Base-by-base conservation (phyloP, 1,140 invertebrate genomes). In the Drosophila persimilis region DNA sequence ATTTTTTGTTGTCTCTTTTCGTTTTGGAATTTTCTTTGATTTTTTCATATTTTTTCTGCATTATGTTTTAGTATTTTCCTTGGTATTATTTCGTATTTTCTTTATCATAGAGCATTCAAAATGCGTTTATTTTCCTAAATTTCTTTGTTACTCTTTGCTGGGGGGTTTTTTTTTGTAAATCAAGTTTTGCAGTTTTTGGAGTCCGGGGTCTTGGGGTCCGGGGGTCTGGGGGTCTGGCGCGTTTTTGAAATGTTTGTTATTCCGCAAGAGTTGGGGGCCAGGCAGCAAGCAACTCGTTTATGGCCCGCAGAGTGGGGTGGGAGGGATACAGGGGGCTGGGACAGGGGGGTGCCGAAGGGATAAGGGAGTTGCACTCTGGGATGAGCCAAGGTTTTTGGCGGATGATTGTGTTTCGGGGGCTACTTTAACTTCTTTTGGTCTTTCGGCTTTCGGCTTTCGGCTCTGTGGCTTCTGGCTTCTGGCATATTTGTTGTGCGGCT, bases 131-230 rank as follows among this genome's bases (percentile, higher is more conserved):
- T 52, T 66, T 60, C 41, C 6, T 54, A 5, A 43, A 15, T 22
- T 7, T 61, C 41, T 29, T 29, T n/a, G 29, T 31, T 54, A 41
- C 44, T 46, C 20, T 61, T 4, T 65, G 57, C 47, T 17, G 17
- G 17, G 0, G 15, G 15, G 17, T 73, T 59, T 53, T 83, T 11
- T 73, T 76, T 86, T 80, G 70, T 72, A 81, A 85, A 85, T 86
- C 81, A 86, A 85, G 81, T 85, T 85, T 74, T 85, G 73, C 73
- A 71, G 73, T 80, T 80, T 74, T 86, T 22, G 76, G 54, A 64
- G 70, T 57, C 35, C 35, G 11, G 4, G 35, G 35, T 5, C 0
- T 39, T 22, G 66, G 55, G 58, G 63, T 63, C 61, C 60, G 57
- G 65, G 44, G 35, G 35, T 39, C 35, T 11, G 35, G 35, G 35